Conservation (phyloP, 2,797 vertebrate genomes). For the Enteromius unitaeniatus region DNA sequence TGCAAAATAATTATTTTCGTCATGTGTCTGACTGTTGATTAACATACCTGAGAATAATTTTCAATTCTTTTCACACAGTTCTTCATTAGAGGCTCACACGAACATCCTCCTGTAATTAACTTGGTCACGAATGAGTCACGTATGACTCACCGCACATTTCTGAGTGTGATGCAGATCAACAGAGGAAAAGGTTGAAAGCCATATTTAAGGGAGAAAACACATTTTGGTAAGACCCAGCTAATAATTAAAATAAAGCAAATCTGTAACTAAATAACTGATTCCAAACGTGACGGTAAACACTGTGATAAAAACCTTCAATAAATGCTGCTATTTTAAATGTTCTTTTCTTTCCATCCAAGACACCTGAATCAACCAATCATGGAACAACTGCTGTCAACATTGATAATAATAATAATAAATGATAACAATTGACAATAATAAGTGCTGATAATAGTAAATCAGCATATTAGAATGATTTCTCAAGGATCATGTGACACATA, state of each 20-base stretch:
- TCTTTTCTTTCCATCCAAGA: background rate
- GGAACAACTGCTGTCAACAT: background rate
- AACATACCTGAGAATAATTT: constrained; percentile 3
- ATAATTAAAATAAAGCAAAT: background rate
- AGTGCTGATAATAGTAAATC: background rate
- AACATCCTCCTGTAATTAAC: constrained; percentile 39
- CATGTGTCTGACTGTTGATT: background rate
- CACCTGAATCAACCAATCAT: background rate
- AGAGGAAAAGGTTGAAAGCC: background rate
- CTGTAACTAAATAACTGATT: background rate
- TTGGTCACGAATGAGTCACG: constrained; percentile 30
- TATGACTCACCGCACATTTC: constrained; percentile 29
- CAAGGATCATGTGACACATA: background rate
- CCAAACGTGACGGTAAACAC: background rate
- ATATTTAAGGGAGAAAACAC: background rate
- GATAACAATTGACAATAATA: background rate
- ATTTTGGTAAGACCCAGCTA: background rate
- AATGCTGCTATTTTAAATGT: background rate
- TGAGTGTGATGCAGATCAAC: background rate
- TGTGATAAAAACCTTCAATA: background rate
- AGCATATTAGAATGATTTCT: background rate
- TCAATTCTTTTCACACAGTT: constrained; percentile 9
- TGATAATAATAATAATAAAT: background rate
- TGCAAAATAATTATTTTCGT: background rate
- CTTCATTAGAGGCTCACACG: constrained; percentile 17